Evolutionary conservation across 2,113 vertebrate genomes (phyloP), one percentile per base, ranked within the genome.

Genomic region (Oriolus oriolus): DNA sequence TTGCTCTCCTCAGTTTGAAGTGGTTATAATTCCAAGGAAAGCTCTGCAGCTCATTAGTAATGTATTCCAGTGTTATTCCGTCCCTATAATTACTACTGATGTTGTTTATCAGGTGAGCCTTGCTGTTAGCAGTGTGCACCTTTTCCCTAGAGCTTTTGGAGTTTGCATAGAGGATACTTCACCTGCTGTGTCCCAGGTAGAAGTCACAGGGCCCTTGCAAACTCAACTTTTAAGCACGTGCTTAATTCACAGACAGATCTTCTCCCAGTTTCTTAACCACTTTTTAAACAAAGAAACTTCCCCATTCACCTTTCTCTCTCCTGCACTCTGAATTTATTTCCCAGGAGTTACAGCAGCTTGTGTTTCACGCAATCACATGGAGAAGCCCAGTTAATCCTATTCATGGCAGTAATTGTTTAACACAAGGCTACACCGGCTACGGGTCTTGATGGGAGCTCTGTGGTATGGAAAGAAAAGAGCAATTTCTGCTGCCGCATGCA

Each of bases 351-450:
- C 9, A n/a, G 86, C 56, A 84, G 24, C 22, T 86, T 65, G 27
- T 73, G 47, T 84, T 93, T 60, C 18, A 35, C 19, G 24, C 20
- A 18, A 26, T 45, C 26, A 5, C 20, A 27, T 27, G 10, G 7
- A 61, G 79, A 61, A 88, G 30, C 50, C n/a, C 22, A 9, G 53
- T 74, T 69, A 74, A 79, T 94, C 42, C 41, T 54, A 3, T 30
- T 76, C 10, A 5, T 52, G 54, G 57, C 35, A 49, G 30, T 30
- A 79, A 52, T 45, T 69, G 30, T 65, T 61, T 65, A 57, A 45
- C 23, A 30, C 41, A 18, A 69, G 41, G 64, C 28, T 63, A 2
- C 3, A 1, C 3, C 61, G 64, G 30, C 50, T 57, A 1, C 0
- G 0, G 13, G 70, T 82, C 65, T 80, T 56, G 13, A 47, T 79